Evolutionary conservation across 2,888 invertebrate species (phyloP).

Genomic region (Patella caerulea): DNA sequence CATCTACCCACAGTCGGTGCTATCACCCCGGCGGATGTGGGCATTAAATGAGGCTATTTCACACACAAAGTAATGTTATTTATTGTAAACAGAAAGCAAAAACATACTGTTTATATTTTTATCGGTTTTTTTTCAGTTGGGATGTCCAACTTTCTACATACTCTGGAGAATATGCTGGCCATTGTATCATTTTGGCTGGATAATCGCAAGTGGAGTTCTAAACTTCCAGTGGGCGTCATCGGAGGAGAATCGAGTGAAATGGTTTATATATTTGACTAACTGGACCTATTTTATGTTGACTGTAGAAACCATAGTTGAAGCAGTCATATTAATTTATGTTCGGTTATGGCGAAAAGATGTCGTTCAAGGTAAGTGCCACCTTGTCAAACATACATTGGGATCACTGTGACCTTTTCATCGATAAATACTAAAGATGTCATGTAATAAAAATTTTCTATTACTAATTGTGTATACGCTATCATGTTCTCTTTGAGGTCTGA

Average conservation of each 20-base stretch:
- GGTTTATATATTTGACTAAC: conserved; percentile 48
- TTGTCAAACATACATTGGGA: too few relatives aligned
- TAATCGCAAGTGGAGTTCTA: conserved; percentile 28
- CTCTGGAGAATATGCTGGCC: conserved; percentile 36
- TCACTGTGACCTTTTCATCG: too few relatives aligned
- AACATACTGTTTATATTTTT: too few relatives aligned
- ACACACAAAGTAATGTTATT: too few relatives aligned
- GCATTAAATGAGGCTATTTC: too few relatives aligned
- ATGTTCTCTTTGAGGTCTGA: too few relatives aligned
- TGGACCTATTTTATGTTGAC: conserved; percentile 39
- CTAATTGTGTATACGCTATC: too few relatives aligned
- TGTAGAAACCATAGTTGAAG: conserved; percentile 29
- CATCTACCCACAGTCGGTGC: too few relatives aligned
- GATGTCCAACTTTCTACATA: conserved; percentile 19
- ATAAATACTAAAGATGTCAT: too few relatives aligned
- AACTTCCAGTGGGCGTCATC: conserved; percentile 15
- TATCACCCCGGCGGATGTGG: too few relatives aligned
- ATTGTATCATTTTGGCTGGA: conserved; percentile 34
- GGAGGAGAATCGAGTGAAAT: conserved; percentile 30
- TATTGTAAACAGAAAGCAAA: too few relatives aligned
- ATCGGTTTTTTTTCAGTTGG: conserved; percentile 15
- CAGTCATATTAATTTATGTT: conserved; percentile 20
- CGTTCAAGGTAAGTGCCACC: conserved; percentile 5
- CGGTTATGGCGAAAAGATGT: conserved; percentile 15
- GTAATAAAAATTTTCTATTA: too few relatives aligned